phyloP scores from a whole-genome alignment of 2,113 vertebrate genomes.

The Hemiscyllium ocellatum region DNA sequence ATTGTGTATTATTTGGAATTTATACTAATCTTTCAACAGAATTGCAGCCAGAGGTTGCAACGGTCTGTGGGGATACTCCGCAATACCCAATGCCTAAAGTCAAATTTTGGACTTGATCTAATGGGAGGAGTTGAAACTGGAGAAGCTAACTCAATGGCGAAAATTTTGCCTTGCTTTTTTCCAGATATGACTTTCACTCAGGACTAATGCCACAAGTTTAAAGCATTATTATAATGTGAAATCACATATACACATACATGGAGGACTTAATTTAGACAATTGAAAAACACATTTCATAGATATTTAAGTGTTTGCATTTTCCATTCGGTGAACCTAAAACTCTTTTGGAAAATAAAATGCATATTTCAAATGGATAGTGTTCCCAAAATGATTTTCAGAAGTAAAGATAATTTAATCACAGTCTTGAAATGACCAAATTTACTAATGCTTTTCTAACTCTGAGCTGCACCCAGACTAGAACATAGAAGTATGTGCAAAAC shows the following conservation, averaged over 20 bases:
- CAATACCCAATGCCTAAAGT: neutral
- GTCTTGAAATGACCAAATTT: neutral
- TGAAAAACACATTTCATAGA: neutral
- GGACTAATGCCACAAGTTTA: neutral
- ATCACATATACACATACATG: neutral
- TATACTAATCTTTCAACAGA: neutral
- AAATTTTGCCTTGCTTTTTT: neutral
- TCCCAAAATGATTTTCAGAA: slow-evolving; percentile 18
- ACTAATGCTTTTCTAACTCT: neutral
- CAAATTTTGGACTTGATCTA: neutral
- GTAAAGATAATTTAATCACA: neutral
- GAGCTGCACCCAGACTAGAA: neutral
- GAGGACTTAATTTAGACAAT: neutral
- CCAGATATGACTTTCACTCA: neutral
- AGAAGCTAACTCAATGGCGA: neutral
- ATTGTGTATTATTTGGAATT: neutral
- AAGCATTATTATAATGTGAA: neutral
- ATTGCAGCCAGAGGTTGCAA: neutral
- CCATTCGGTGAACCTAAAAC: neutral
- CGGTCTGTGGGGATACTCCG: no score
- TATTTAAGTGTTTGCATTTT: neutral
- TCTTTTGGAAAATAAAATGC: neutral
- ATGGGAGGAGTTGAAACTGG: neutral
- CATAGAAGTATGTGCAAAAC: neutral
- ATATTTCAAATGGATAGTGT: neutral